Evolutionary conservation across 2,888 invertebrate species (phyloP).

Genomic region (Ferdinandea cuprea): DNA sequence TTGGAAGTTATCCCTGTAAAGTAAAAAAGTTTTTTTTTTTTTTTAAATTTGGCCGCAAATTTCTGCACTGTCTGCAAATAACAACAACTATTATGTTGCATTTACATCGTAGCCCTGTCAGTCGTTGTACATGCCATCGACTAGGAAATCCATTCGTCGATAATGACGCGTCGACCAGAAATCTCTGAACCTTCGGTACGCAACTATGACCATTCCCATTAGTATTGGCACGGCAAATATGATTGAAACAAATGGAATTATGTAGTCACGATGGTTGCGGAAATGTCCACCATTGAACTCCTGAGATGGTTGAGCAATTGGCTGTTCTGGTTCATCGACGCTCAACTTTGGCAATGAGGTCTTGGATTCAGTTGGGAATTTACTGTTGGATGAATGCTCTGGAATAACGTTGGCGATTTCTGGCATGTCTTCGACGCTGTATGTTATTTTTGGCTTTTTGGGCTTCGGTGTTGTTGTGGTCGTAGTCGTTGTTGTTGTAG

Average conservation of each 20-base stretch:
- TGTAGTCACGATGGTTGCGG: conserved; percentile 85
- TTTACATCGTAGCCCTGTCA: conserved; percentile 80
- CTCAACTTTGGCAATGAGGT: conserved; percentile 29
- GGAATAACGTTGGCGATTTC: conserved; percentile 74
- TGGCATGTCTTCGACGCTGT: conserved; percentile 82
- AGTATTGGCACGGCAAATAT: conserved; percentile 88
- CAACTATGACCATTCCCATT: conserved; percentile 87
- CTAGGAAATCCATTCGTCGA: conserved; percentile 93
- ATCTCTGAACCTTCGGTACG: conserved; percentile 89
- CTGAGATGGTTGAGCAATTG: conserved; percentile 78
- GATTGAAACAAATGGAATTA: conserved; percentile 89
- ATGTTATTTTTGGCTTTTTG: conserved; percentile 84
- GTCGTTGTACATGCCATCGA: conserved; percentile 95
- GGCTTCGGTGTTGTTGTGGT: conserved; percentile 81
- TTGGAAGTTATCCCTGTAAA: background rate
- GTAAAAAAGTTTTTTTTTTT: no score
- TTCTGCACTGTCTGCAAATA: conserved; percentile 23
- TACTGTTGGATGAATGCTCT: conserved; percentile 34
- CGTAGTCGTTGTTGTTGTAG: conserved; percentile 78
- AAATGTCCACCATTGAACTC: conserved; percentile 76
- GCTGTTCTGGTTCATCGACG: conserved; percentile 75
- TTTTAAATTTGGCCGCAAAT: conserved; percentile 58
- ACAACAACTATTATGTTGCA: conserved; percentile 40
- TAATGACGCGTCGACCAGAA: conserved; percentile 94
- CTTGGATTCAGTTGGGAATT: conserved; percentile 44